Base-by-base conservation (phyloP, 2,113 vertebrate genomes). In the Apodemus speciosus region DNA sequence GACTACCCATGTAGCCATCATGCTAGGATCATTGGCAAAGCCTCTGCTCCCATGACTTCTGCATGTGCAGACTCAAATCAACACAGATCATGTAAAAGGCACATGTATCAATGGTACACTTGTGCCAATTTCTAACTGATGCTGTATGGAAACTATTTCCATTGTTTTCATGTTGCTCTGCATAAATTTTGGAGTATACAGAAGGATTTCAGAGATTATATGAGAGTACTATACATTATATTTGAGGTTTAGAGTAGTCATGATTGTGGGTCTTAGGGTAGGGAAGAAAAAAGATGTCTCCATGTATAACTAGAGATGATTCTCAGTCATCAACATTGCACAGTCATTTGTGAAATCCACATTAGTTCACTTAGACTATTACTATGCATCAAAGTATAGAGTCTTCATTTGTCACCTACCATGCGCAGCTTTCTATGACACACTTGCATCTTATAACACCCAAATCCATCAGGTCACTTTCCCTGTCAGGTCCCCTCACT, bases 311-410 rank as follows among this genome's bases (percentile, higher is more conserved):
- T 64, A 46, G 35, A 20, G 38, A 20, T 46, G 21, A 20, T 2
- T 1, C 0, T 27, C 53, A 49, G 27, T 35, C 0, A 10, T 1
- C 4, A 51, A 56, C 64, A 35, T 35, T 9, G 25, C 51, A 3
- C 32, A 9, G 25, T 43, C 58, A 9, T 1, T 46, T 49, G 4
- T 11, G 53, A 75, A 35, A 9, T 5, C 20, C 3, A n/a, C 6
- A 21, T 53, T 68, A 11, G 27, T 38, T 9, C 80, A 8, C n/a
- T 23, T 0, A 5, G 11, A 23, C 2, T 11, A 4, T 58, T 35
- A 21, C 0, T 2, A 7, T 9, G 13, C 0, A 1, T 2, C 49
- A 27, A 3, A 0, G 6, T 1, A 0, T 0, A 2, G 18, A 7
- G 21, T 0, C 2, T 32, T 21, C 18, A 2, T 0, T 7, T 2